These are phyloP conservation scores for Dolichallabes microphthalmus DNA, from an alignment of 2,113 vertebrate species.

Conservation along the genomic window DNA sequence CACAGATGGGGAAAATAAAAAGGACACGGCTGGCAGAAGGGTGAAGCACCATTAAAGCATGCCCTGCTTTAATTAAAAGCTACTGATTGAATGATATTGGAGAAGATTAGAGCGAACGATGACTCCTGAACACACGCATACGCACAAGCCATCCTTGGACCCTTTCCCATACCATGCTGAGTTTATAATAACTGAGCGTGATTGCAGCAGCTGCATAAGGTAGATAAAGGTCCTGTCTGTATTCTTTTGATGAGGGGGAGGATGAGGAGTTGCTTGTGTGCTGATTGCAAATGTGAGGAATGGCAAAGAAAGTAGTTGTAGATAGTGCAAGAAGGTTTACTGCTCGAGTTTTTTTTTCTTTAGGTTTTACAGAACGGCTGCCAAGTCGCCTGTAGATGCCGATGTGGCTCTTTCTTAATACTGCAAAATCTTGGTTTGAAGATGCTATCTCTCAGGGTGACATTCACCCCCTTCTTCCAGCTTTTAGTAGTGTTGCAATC, in stretches of 20 bases:
- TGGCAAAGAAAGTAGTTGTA: constrained; percentile 29
- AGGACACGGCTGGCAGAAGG: constrained; percentile 66
- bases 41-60: constrained; percentile 67
- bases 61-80: constrained; percentile 82
- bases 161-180: constrained; percentile 41
- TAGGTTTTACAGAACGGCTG: constrained; percentile 9
- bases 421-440: constrained; percentile 4
- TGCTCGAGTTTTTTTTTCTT: constrained; percentile 9
- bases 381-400: constrained; percentile 36
- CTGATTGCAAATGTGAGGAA: constrained; percentile 48
- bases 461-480: neutral
- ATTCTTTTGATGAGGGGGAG: constrained; percentile 47
- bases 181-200: constrained; percentile 48
- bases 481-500: neutral
- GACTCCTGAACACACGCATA: constrained; percentile 40
- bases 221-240: constrained; percentile 55
- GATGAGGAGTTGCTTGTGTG: constrained; percentile 54
- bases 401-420: neutral
- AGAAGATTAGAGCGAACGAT: constrained; percentile 78
- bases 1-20: constrained; percentile 71
- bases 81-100: constrained; percentile 86
- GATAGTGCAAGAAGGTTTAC: constrained; percentile 25
- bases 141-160: constrained; percentile 39
- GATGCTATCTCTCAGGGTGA: neutral
- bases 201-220: constrained; percentile 47